Percentiles rank a stretch among this genome's conserved stretches.
Evolutionary conservation across 2,113 vertebrate species (phyloP).

Genomic region (Coregonus clupeaformis): DNA sequence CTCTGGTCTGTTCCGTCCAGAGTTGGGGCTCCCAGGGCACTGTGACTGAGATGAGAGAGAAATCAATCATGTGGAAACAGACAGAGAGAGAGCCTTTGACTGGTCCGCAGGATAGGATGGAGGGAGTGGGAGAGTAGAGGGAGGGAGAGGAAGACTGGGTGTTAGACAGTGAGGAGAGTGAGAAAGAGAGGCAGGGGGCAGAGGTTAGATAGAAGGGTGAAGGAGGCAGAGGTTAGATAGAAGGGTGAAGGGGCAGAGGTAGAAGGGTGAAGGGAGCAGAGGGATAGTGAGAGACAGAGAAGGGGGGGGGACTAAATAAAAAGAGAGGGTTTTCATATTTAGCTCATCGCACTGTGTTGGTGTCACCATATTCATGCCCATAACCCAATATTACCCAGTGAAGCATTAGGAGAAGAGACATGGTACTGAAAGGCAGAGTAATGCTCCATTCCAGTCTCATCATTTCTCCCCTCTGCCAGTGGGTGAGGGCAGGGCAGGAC

Average conservation of each 20-base stretch:
- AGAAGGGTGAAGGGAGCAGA: too few relatives aligned
- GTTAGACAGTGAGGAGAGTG: background rate
- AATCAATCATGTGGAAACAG: constrained; percentile 62
- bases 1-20: constrained; percentile 25
- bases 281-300: constrained; percentile 28
- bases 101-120: background rate
- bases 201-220: background rate
- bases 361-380: too few relatives aligned
- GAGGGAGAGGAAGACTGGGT: background rate
- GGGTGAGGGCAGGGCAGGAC: too few relatives aligned
- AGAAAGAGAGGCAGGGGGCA: background rate
- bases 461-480: too few relatives aligned
- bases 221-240: too few relatives aligned
- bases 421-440: too few relatives aligned
- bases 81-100: constrained; percentile 7
- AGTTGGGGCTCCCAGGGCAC: constrained; percentile 49
- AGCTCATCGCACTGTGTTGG: too few relatives aligned
- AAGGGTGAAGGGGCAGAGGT: too few relatives aligned
- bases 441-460: too few relatives aligned
- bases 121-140: background rate
- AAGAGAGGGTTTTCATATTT: background rate
- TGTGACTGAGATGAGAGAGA: constrained; percentile 55
- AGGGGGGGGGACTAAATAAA: background rate
- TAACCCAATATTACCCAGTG: too few relatives aligned
- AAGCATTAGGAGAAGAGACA: too few relatives aligned